Evolutionary conservation across 1,140 invertebrate genomes (phyloP), one percentile per base, ranked within the genome.

Genomic region (Cataglyphis hispanica): DNA sequence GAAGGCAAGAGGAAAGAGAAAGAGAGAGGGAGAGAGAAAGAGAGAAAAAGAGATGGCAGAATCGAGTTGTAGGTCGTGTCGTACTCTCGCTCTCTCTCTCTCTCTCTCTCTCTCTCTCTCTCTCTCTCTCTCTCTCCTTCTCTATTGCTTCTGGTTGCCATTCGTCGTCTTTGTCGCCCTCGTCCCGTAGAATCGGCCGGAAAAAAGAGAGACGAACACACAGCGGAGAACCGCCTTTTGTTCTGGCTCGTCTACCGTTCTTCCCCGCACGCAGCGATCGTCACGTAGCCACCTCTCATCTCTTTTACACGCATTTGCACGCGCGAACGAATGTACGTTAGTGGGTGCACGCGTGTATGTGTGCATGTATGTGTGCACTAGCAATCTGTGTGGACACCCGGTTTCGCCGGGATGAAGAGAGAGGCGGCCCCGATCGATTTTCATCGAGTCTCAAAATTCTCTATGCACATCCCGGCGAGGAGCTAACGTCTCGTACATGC

Each of bases 401-500:
- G 76, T 60, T 74, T 72, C 53, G 77, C 34, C 50, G 84, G 74
- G 34, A 27, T 25, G 61, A 81, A 31, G 56, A 80, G 46, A 85
- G 58, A 27, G 67, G 46, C 50, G 53, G 46, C 22, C 63, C 46
- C 81, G 89, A 90, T 90, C 89, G 89, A 91, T 91, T 90, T 89
- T 90, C 89, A 89, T 87, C 87, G 87, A 84, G 89, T 91, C 86
- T 91, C 89, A 89, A 91, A 90, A 90, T 87, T 90, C 77, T 86
- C 74, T 88, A 86, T 76, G 63, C 83, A 72, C 63, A 61, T 86
- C 56, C 64, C 77, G 61, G 34, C 53, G 53, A 70, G 63, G 53
- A 91, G 74, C 76, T 74, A 72, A 72, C 61, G 53, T 56, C 53
- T 83, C 61, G n/a, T 72, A 81, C 37, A 72, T 25, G 25, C 25